Conservation (phyloP, 2,888 invertebrate species). For the Erebia epiphron region DNA sequence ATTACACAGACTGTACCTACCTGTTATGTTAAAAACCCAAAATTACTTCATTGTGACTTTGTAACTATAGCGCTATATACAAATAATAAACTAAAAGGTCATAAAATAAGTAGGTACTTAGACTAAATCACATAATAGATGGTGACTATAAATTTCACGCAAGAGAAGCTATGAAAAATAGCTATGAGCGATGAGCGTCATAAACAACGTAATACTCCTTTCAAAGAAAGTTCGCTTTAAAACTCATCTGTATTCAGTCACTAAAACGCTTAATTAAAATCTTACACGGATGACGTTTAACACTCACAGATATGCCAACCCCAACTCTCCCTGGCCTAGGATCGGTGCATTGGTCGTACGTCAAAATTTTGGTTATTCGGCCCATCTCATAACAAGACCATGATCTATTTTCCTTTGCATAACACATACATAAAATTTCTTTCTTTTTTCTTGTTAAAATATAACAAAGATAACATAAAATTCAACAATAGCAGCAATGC, state of each 20-base stretch:
- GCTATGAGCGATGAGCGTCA: not conserved
- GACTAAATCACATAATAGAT: too few species aligned
- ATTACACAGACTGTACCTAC: too few species aligned
- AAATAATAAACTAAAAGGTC: too few species aligned
- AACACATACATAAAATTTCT: too few species aligned
- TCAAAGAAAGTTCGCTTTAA: conserved; percentile 14
- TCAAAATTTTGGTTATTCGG: not conserved
- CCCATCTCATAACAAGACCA: not conserved
- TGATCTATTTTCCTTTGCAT: too few species aligned
- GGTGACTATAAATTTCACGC: not conserved
- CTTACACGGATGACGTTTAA: not conserved
- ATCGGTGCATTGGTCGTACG: not conserved
- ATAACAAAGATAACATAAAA: too few species aligned
- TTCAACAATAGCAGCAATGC: too few species aligned
- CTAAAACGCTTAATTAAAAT: conserved; percentile 22
- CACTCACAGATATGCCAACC: not conserved
- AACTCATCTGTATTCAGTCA: conserved; percentile 21
- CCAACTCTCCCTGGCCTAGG: not conserved
- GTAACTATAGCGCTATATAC: too few species aligned
- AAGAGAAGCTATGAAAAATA: not conserved
- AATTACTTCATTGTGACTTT: too few species aligned
- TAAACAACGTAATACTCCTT: conserved; percentile 3
- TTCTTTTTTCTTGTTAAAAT: too few species aligned
- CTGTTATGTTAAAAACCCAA: too few species aligned
- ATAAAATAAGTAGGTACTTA: too few species aligned